These are phyloP conservation scores for Malurus alboscapulatus DNA, from an alignment of 2,113 vertebrate genomes.

Conservation along the genomic window DNA sequence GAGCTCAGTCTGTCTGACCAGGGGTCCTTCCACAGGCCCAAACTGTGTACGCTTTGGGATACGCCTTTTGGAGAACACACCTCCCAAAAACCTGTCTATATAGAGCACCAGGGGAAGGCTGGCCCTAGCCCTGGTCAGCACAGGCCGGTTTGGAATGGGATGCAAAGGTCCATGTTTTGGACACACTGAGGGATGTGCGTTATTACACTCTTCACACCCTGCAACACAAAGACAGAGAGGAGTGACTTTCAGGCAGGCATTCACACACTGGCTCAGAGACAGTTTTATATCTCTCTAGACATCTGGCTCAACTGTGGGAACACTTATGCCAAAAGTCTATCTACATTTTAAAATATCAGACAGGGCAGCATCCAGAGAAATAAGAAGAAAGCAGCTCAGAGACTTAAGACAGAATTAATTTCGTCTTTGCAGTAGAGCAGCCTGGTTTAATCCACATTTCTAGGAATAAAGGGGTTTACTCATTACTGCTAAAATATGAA, in stretches of 20 bases:
- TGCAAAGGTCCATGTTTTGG: slow-evolving; percentile 89
- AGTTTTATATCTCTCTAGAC: not conserved
- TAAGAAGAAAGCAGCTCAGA: not conserved
- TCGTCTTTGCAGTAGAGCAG: not conserved
- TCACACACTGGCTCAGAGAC: not conserved
- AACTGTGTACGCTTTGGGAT: slow-evolving; percentile 97
- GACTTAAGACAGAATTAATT: not conserved
- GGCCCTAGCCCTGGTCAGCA: slow-evolving; percentile 89
- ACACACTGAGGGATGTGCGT: slow-evolving; percentile 85
- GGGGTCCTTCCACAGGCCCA: slow-evolving; percentile 91
- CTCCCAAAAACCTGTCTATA: slow-evolving; percentile 91
- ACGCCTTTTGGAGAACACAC: slow-evolving; percentile 92
- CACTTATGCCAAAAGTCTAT: not conserved
- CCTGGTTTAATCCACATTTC: not conserved
- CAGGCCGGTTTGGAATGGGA: slow-evolving; percentile 91
- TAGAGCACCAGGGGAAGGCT: slow-evolving; percentile 94
- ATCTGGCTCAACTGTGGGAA: not conserved
- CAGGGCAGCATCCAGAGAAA: not conserved
- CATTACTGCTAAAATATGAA: not conserved
- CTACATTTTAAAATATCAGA: not conserved
- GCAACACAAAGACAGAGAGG: slow-evolving; percentile 21
- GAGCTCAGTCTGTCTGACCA: slow-evolving; percentile 84
- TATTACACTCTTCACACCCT: slow-evolving; percentile 98
- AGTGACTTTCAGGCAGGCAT: not conserved
- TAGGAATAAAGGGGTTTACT: not conserved